Base-by-base conservation (phyloP, 2,113 vertebrate species). In the Tyrannus savana region DNA sequence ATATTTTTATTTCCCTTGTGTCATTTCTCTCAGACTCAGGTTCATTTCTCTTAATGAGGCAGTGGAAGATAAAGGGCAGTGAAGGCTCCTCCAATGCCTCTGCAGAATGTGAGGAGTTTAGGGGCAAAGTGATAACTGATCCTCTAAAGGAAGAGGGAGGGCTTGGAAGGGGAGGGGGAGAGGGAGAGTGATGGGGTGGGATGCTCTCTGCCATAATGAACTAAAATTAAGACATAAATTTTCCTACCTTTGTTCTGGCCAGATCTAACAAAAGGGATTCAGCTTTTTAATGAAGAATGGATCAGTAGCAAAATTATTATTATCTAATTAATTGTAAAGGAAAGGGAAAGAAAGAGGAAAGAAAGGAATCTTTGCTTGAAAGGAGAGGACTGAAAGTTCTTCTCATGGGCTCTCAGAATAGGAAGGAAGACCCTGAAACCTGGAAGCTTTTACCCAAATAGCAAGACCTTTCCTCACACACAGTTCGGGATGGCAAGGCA, bases 41-140 rank as follows among this genome's bases (percentile, higher is more conserved):
- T 98, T 98, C 98, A 97, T 98, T 98, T 98, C 98, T 98, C 98
- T 98, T 98, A 98, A 98, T 98, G 98, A 98, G 98, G 98, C 98
- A 76, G 96, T 30, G 6, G 98, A 98, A 98, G 98, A 98, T 98
- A 98, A 98, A 98, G 98, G 98, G 98, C 98, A 98, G 98, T 96
- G 97, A 97, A 97, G 97, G 97, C 97, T 97, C 91, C 94, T 97
- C 97, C 92, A 85, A 67, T 95, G 97, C 94, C 82, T 96, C 95
- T 97, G 96, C 89, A 82, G 82, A 89, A 91, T 58, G 84, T 96
- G 97, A 98, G 96, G 97, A 97, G 96, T 98, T 98, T 98, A 96
- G 97, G 98, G 98, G 98, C 97, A 97, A 84, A 56, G 96, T 93
- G 97, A 98, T 97, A 67, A 97, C 97, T 96, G 97, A 96, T 97